phyloP scores from a whole-genome alignment of 2,113 vertebrate genomes.

The Entomyzon cyanotis region DNA sequence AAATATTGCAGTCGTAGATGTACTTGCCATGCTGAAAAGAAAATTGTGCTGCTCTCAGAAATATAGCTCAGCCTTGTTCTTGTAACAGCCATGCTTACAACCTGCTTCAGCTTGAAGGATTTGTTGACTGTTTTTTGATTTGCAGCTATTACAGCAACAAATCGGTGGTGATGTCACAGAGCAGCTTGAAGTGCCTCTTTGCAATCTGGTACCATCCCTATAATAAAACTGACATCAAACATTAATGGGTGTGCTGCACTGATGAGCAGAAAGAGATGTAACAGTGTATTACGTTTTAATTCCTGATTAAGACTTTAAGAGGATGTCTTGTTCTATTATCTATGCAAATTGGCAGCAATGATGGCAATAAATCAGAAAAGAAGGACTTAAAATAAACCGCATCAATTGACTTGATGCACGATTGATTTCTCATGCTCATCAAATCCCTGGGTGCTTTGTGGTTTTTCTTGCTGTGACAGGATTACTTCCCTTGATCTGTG shows the following conservation, averaged over 20 bases:
- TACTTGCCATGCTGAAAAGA: neutral
- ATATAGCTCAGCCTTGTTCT: neutral
- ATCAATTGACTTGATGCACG: neutral
- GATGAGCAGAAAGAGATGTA: slow-evolving; percentile 15
- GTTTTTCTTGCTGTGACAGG: neutral
- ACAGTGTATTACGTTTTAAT: slow-evolving; percentile 22
- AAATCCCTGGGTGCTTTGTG: slow-evolving; percentile 38
- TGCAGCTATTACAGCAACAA: slow-evolving; percentile 42
- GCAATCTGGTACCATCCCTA: neutral
- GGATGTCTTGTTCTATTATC: slow-evolving; percentile 48
- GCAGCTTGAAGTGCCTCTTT: neutral
- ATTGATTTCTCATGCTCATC: slow-evolving; percentile 49
- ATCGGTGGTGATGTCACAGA: neutral
- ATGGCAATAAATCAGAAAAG: slow-evolving; percentile 61
- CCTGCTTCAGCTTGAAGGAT: slow-evolving; percentile 12
- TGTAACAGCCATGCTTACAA: neutral
- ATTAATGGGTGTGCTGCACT: neutral
- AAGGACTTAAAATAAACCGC: slow-evolving; percentile 50
- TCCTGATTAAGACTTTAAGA: slow-evolving; percentile 61
- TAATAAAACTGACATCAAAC: slow-evolving; percentile 2
- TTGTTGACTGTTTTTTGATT: slow-evolving; percentile 24
- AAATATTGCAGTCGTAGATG: neutral
- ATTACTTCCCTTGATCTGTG: slow-evolving; percentile 20
- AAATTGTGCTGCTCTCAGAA: neutral
- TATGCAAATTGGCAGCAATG: slow-evolving; percentile 53